Evolutionary conservation across 2,797 vertebrate species (phyloP), one percentile per base, ranked within the genome.

Genomic region (Fundulus diaphanus): DNA sequence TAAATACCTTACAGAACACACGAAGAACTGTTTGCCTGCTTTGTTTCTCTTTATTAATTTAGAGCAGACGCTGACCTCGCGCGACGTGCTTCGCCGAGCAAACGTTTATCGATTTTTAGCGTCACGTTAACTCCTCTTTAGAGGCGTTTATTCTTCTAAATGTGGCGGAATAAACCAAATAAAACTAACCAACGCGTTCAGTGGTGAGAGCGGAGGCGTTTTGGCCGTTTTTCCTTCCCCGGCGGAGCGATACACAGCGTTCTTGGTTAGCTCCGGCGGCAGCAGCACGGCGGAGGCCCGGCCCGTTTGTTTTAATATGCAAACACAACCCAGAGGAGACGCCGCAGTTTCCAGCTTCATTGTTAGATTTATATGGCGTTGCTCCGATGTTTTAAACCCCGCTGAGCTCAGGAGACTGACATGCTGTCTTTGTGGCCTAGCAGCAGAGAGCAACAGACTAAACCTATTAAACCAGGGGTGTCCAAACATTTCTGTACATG

Each of bases 281-380:
- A 0, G 70, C 76, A 78, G 74, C 63, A 87, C 83, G 87, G 86
- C 89, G 82, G 85, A 57, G 70, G 70, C 82, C 78, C 20, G 35
- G 1, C 24, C 22, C 24, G 12, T 33, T 5, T 63, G 56, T 68
- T 29, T 13, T 59, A 59, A 12, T 13, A 69, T 24, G 5, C 29
- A 51, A 33, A 7, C 27, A 56, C n/a, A 31, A 18, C 24, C 20
- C 5, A 29, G 3, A 29, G 0, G 27, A 68, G 8, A 67, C 7
- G 0, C 13, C 7, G 12, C 66, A 22, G 44, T 33, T 48, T 31
- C 29, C 7, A 24, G 7, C 42, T 29, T 31, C 3, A 20, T 1
- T 29, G 9, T 8, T 11, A 7, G 1, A 13, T 5, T n/a, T n/a
- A 33, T 33, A 27, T 33, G 5, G 22, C 9, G 22, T 3, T n/a